Percentiles rank a stretch among this genome's conserved stretches.
Conservation (phyloP, 2,797 vertebrate species). For the Peromyscus eremicus region DNA sequence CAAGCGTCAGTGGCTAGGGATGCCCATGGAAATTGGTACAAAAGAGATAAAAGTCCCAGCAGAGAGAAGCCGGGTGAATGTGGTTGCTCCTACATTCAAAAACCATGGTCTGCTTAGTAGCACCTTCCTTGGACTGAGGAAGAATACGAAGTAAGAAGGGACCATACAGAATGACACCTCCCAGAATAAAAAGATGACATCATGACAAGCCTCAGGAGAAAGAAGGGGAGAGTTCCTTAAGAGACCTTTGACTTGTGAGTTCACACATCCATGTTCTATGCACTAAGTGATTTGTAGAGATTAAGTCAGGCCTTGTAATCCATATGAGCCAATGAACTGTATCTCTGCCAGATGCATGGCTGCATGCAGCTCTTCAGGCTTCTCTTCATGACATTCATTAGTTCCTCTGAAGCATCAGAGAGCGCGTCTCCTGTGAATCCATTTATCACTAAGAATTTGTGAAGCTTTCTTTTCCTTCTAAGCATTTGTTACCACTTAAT, state of each 20-base stretch:
- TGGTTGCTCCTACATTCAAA: not conserved
- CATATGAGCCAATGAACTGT: not conserved
- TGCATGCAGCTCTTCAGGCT: not conserved
- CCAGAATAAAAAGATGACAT: not conserved
- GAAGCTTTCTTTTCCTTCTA: conserved; percentile 30
- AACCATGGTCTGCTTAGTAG: not conserved
- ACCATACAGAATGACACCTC: not conserved
- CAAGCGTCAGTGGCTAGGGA: not conserved
- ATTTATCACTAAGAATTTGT: not conserved
- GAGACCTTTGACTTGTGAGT: not conserved
- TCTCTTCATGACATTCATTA: not conserved
- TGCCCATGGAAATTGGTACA: not conserved
- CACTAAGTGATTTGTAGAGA: not conserved
- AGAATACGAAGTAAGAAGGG: not conserved
- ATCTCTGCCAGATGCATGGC: not conserved
- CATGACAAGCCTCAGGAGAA: not conserved
- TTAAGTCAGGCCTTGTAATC: not conserved
- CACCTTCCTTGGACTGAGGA: not conserved
- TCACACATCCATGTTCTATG: not conserved
- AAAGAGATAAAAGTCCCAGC: not conserved
- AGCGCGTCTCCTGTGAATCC: not conserved
- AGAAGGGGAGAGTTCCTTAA: not conserved
- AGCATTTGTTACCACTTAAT: not conserved
- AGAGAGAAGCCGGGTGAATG: not conserved
- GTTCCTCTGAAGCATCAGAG: not conserved